These are phyloP conservation scores for Gonatopus flavifemur DNA, from an alignment of 1,140 invertebrate genomes.

Conservation along the genomic window DNA sequence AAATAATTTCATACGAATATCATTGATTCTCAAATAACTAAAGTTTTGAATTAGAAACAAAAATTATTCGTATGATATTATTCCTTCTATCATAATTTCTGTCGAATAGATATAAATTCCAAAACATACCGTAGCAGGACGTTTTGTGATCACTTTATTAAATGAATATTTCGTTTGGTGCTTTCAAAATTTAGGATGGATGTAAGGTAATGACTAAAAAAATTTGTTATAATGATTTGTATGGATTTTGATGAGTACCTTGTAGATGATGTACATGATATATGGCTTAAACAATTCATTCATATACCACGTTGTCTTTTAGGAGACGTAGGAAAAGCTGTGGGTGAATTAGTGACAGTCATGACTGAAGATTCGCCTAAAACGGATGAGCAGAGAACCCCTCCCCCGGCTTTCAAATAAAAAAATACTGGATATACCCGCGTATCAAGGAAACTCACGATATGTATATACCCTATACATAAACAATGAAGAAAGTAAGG, in stretches of 20 bases:
- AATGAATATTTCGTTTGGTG: too few relatives aligned
- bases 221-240: too few relatives aligned
- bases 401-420: slow-evolving; percentile 54
- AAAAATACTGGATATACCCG: slow-evolving; percentile 17
- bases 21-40: too few relatives aligned
- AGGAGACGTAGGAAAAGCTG: slow-evolving; percentile 82
- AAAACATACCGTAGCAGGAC: too few relatives aligned
- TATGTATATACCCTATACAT: slow-evolving; percentile 19
- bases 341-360: slow-evolving; percentile 82
- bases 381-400: slow-evolving; percentile 49
- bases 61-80: too few relatives aligned
- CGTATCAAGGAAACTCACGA: background rate
- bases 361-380: slow-evolving; percentile 71
- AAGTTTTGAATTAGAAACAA: too few relatives aligned
- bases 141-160: too few relatives aligned
- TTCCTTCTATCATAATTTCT: too few relatives aligned
- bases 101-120: too few relatives aligned
- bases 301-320: slow-evolving; percentile 43
- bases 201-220: slow-evolving; percentile 55
- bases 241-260: background rate
- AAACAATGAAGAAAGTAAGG: slow-evolving; percentile 11
- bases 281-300: background rate
- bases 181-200: slow-evolving; percentile 47
- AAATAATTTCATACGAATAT: background rate
- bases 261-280: too few relatives aligned